Evolutionary conservation across 1,140 invertebrate species (phyloP), one percentile per base, ranked within the genome.

Genomic region (Ceratina calcarata): DNA sequence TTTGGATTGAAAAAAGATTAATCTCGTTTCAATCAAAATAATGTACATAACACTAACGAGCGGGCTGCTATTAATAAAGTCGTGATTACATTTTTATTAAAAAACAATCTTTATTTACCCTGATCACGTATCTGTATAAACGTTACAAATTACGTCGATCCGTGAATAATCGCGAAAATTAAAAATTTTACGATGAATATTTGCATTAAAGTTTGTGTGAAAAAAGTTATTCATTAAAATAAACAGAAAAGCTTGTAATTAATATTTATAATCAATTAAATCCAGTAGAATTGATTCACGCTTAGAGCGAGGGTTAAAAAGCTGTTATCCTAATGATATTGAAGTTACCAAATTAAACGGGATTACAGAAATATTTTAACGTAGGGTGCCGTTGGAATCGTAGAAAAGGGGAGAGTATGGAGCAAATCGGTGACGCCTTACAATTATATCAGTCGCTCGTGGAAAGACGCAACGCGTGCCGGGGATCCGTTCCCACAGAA

Each of bases 381-480:
- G 22, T 10, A 6, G 22, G 12, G 24, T 61, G 13, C n/a, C 0
- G 6, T 15, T 55, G 10, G 13, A 16, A 0, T 6, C 37, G 37
- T 12, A 45, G 6, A 16, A 22, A 15, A 16, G 16, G 22, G 8
- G 20, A n/a, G n/a, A n/a, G n/a, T n/a, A n/a, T n/a, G 22, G 15
- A 67, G 16, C 3, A 8, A n/a, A 69, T 69, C 12, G 64, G 67
- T 20, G 24, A 55, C 8, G 8, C 18, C 45, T 69, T 55, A 32
- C 27, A 57, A 57, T 70, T 20, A 37, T n/a, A 37, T 32, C 24
- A 57, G 16, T 2, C 16, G 18, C 18, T 10, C 27, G 64, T 22
- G 64, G 2, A 49, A 68, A 70, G 68, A 57, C 53, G 51, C 18
- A 70, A 70, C 68, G 68, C 68, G 68, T 70, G 68, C 68, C 53